These are phyloP conservation scores for Engystomops pustulosus DNA, from an alignment of 2,113 vertebrate species.

Conservation along the genomic window DNA sequence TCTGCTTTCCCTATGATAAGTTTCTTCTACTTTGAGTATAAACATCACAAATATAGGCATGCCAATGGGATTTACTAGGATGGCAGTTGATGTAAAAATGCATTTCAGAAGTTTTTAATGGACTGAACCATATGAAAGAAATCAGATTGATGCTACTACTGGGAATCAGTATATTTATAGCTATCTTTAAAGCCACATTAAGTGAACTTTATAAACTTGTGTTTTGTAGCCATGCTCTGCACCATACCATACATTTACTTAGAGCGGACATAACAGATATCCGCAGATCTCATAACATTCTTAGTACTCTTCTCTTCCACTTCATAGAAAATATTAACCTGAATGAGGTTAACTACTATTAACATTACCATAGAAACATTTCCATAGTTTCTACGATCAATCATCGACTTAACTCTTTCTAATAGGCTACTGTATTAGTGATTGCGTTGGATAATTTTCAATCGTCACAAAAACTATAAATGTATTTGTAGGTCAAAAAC, in stretches of 20 bases:
- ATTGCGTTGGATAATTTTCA: too few species aligned
- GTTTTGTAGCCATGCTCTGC: neutral
- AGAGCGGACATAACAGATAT: neutral
- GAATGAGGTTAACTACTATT: too few species aligned
- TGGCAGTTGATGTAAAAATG: neutral
- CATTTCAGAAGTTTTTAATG: conserved; percentile 26
- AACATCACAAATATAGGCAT: conserved; percentile 3
- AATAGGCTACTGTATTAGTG: too few species aligned
- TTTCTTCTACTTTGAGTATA: conserved; percentile 20
- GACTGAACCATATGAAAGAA: neutral
- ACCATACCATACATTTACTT: neutral
- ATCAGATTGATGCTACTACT: neutral
- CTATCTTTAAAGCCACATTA: neutral
- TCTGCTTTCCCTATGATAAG: conserved; percentile 19
- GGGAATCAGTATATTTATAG: neutral
- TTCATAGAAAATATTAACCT: too few species aligned
- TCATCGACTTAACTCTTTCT: too few species aligned
- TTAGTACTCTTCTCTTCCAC: too few species aligned
- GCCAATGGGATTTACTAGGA: conserved; percentile 20
- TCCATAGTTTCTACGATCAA: too few species aligned
- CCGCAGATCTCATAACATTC: too few species aligned
- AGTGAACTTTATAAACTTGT: too few species aligned
- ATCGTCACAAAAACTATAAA: too few species aligned
- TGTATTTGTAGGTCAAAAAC: too few species aligned
- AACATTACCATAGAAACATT: too few species aligned